A percentile compares a stretch with the other conserved stretches of the same genome.
Conservation (phyloP, 2,797 vertebrate species). For the Malacoctenus gilli region DNA sequence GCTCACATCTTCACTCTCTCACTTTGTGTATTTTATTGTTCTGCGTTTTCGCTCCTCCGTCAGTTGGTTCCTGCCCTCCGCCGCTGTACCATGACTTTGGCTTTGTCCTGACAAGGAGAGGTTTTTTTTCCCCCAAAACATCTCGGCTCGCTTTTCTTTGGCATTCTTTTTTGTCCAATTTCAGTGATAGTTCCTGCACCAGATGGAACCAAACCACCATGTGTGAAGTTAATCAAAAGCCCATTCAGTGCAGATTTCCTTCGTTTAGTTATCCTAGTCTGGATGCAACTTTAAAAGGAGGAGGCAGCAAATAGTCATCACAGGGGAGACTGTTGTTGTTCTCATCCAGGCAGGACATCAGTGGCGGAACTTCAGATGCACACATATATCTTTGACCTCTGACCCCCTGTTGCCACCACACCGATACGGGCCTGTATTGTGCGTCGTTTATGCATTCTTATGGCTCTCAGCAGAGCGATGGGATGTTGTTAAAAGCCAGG, state of each 20-base stretch:
- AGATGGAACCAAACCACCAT: neutral
- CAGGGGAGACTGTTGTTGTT: too few species aligned
- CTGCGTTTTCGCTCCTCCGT: constrained; percentile 7
- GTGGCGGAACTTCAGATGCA: constrained; percentile 3
- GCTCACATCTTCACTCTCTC: constrained; percentile 32
- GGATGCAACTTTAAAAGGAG: too few species aligned
- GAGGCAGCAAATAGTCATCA: too few species aligned
- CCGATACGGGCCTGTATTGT: constrained; percentile 15
- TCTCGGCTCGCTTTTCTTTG: too few species aligned
- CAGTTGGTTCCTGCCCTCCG: constrained; percentile 12
- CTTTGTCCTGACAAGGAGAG: neutral
- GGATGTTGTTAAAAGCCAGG: constrained; percentile 34
- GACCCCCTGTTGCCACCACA: constrained; percentile 9
- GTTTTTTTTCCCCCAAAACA: constrained; percentile 10
- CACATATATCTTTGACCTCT: constrained; percentile 22
- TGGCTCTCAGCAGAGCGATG: constrained; percentile 42
- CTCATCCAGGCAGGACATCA: neutral
- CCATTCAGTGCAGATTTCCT: too few species aligned
- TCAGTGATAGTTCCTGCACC: too few species aligned
- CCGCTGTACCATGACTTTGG: neutral
- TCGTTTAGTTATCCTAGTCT: too few species aligned
- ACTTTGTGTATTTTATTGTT: constrained; percentile 24
- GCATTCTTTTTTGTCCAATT: constrained; percentile 7
- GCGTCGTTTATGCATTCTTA: constrained; percentile 41
- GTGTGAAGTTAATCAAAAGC: too few species aligned